Conservation (phyloP, 1,140 invertebrate species). For the Polypedilum pembai region DNA sequence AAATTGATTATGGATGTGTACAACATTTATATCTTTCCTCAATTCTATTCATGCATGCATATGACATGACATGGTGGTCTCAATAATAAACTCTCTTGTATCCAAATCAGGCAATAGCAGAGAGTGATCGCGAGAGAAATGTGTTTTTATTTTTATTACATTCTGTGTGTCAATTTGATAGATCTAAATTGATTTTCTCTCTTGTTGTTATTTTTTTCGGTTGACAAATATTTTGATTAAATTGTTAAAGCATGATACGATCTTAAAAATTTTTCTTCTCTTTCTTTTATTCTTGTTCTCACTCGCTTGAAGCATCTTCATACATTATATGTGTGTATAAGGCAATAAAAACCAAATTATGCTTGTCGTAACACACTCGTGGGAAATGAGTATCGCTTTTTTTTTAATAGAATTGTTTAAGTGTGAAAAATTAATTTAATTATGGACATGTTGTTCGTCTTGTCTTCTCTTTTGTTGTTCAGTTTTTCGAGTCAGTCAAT, state of each 20-base stretch:
- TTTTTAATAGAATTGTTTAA: conserved; percentile 22
- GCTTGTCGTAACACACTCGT: not conserved
- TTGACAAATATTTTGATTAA: conserved; percentile 29
- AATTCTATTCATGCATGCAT: not conserved
- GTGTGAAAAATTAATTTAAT: conserved; percentile 29
- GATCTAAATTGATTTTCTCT: conserved; percentile 28
- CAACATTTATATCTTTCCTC: not conserved
- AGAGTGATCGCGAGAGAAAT: not conserved
- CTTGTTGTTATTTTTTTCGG: not conserved
- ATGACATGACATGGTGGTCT: not conserved
- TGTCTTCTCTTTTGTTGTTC: not conserved
- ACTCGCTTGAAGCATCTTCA: not conserved
- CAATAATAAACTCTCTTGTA: not conserved
- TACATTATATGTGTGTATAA: not conserved
- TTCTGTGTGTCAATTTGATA: conserved; percentile 24
- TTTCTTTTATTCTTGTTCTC: not conserved
- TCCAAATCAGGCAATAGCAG: too few relatives aligned
- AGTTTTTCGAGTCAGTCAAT: not conserved
- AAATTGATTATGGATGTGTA: too few relatives aligned
- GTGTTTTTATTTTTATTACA: conserved; percentile 24
- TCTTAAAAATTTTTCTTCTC: conserved; percentile 5
- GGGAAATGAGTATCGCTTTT: not conserved
- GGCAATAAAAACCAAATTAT: conserved; percentile 25
- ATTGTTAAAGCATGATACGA: conserved; percentile 27
- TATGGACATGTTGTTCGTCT: not conserved